phyloP scores from a whole-genome alignment of 2,888 invertebrate species.

The Gymnocheta viridis region DNA sequence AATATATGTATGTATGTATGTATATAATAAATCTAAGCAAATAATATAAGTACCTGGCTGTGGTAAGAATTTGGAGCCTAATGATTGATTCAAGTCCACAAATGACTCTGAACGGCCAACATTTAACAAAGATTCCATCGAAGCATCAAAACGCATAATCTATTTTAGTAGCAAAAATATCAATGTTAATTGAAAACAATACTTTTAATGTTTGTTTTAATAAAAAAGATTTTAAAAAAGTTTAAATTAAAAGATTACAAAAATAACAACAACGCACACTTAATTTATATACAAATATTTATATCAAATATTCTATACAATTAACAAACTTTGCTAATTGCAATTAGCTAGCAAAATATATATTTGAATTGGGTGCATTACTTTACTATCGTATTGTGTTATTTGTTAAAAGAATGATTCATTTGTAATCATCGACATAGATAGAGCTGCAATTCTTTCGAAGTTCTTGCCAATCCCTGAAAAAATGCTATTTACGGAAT shows the following conservation, averaged over 20 bases:
- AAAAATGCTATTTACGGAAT: too few relatives aligned
- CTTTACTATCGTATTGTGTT: conserved; percentile 9
- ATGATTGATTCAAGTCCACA: conserved; percentile 86
- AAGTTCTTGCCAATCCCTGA: too few relatives aligned
- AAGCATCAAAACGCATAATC: conserved; percentile 91
- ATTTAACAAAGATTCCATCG: conserved; percentile 89
- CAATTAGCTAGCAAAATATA: background rate
- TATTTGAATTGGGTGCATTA: conserved; percentile 24
- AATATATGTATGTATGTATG: too few relatives aligned
- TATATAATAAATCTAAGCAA: background rate
- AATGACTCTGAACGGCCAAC: conserved; percentile 92
- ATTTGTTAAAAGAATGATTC: background rate
- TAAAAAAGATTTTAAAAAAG: conserved; percentile 1
- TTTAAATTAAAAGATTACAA: conserved; percentile 12
- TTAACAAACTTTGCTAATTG: background rate
- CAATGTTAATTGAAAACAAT: conserved; percentile 1
- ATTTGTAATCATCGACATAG: background rate
- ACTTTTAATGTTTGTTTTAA: background rate
- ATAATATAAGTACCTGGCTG: conserved; percentile 76
- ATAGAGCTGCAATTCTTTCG: too few relatives aligned
- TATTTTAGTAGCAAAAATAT: conserved; percentile 77
- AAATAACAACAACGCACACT: conserved; percentile 43
- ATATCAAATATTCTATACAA: conserved; percentile 18
- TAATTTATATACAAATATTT: background rate
- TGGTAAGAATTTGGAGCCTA: conserved; percentile 73